These are phyloP conservation scores for Vollenhovia emeryi DNA, from an alignment of 1,140 invertebrate genomes.

Conservation along the genomic window DNA sequence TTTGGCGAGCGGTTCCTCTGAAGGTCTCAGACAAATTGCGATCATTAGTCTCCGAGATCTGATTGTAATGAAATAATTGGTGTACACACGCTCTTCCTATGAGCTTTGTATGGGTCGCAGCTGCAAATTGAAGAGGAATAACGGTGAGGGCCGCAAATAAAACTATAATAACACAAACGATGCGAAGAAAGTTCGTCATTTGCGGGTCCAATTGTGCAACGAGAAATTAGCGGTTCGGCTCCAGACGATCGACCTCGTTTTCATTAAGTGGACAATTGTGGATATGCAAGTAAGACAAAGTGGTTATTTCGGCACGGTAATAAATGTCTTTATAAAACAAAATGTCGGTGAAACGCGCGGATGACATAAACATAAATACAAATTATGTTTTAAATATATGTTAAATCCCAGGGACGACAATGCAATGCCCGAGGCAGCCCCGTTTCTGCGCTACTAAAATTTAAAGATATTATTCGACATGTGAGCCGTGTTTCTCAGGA, in stretches of 20 bases:
- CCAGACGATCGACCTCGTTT: conserved; percentile 46
- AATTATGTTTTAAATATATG: background rate
- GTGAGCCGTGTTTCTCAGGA: background rate
- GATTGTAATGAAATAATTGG: conserved; percentile 73
- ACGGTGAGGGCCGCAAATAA: conserved; percentile 27
- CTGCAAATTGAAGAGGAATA: conserved; percentile 56
- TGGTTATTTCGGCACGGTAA: background rate
- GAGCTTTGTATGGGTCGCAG: conserved; percentile 31
- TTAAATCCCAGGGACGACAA: background rate
- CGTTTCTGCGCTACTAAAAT: background rate
- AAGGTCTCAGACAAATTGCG: conserved; percentile 64
- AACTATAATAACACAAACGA: conserved; percentile 36
- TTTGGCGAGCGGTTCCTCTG: conserved; percentile 34
- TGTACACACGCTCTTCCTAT: conserved; percentile 16
- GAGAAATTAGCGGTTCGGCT: conserved; percentile 40
- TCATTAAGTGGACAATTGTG: conserved; percentile 6
- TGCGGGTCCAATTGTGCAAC: conserved; percentile 63
- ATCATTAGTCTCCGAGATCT: conserved; percentile 64
- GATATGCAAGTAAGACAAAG: background rate
- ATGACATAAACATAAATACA: background rate
- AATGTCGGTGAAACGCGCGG: background rate
- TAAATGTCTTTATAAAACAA: conserved; percentile 27
- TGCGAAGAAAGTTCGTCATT: conserved; percentile 46
- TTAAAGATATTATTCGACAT: background rate
- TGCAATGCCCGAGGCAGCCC: background rate